Base-by-base conservation (phyloP, 2,113 vertebrate genomes). In the Rhagologus leucostigma region DNA sequence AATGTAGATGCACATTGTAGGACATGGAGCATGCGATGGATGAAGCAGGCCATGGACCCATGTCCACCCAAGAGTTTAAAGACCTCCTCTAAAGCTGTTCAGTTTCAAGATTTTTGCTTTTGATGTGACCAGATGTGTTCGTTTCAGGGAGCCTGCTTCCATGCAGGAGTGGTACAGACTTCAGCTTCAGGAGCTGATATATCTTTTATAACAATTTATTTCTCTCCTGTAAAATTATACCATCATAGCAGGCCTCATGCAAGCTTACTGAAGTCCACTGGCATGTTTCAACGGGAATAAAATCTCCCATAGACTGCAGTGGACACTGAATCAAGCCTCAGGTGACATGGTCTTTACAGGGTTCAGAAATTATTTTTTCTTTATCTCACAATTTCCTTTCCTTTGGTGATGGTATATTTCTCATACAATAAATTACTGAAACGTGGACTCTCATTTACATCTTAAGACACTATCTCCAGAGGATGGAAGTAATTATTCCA, bases 401-500 rank as follows among this genome's bases (percentile, higher is more conserved):
- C 52, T 81, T 90, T 84, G 68, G 49, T 84, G 76, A 49, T 35
- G 20, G 13, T 49, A 8, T 83, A 52, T 63, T 89, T 95, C 86
- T 94, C 76, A 60, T 81, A 71, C 1, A 5, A 64, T 70, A 93
- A 78, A 63, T 87, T 71, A 47, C 53, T 78, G 60, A 52, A 94
- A 95, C 37, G n/a, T 62, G 65, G 77, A 71, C 74, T 84, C 33
- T 87, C 84, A 96, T 95, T 95, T 97, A 89, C 89, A 93, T 95
- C 65, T 87, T 94, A 91, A 92, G 91, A 94, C 65, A 71, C 53
- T 78, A 21, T 89, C 91, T 95, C 93, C 77, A 89, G 89, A 92
- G 95, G 74, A 69, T 76, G 69, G 65, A 95, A 95, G 69, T 74
- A 95, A 95, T 97, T 95, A 96, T 89, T 96, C 62, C 91, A 87